A percentile compares a stretch with the other conserved stretches of the same genome.
Conservation (phyloP, 2,113 vertebrate genomes). For the Aphelocoma coerulescens region DNA sequence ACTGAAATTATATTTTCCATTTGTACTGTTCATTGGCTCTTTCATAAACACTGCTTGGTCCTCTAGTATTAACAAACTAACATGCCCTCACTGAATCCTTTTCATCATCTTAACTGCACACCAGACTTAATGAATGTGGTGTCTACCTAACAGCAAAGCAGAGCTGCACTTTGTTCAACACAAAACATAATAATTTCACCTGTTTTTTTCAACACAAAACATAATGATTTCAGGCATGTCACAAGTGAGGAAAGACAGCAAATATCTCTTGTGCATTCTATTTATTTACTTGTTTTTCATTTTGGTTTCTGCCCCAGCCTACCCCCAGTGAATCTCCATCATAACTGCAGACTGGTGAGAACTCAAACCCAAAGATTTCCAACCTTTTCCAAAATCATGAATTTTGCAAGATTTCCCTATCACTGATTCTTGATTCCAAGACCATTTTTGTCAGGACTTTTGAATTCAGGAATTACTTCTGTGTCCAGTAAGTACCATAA, state of each 20-base stretch:
- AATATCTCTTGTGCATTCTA: not conserved
- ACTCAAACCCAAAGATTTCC: not conserved
- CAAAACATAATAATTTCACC: not conserved
- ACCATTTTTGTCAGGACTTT: not conserved
- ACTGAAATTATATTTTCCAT: not conserved
- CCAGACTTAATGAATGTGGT: not conserved
- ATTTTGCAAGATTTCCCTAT: not conserved
- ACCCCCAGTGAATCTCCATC: not conserved
- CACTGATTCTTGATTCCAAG: not conserved
- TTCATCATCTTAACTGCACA: not conserved
- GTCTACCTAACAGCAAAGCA: not conserved
- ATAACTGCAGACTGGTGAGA: not conserved
- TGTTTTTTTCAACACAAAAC: not conserved
- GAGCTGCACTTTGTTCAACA: not conserved
- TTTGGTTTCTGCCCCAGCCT: not conserved
- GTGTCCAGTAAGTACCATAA: not conserved
- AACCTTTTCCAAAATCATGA: not conserved
- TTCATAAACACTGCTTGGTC: not conserved
- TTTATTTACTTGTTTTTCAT: not conserved
- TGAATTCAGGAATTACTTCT: not conserved
- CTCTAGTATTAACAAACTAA: not conserved
- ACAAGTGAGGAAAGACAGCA: not conserved
- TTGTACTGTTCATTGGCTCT: not conserved
- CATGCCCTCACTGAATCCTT: not conserved
- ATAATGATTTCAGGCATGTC: not conserved